Evolutionary conservation across 64 coral and sea anemone species (phyloP).

Genomic region (Dendronephthya gigantea): DNA sequence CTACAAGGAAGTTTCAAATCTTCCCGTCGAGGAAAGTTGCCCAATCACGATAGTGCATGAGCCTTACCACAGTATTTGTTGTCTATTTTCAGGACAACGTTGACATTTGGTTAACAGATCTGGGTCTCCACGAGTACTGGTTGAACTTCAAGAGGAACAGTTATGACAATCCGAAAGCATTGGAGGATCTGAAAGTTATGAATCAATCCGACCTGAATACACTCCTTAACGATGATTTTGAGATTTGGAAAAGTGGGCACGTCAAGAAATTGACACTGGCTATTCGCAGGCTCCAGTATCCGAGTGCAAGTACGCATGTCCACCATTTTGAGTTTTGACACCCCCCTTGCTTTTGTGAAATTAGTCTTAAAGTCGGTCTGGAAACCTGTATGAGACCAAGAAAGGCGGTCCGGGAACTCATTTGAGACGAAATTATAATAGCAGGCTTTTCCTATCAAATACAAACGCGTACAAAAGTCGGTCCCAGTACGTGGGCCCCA

Average conservation of each 20-base stretch:
- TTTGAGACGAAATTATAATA: too few relatives aligned
- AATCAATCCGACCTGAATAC: constrained; percentile 25
- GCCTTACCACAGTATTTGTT: not conserved
- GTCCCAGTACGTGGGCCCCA: too few relatives aligned
- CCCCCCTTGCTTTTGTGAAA: too few relatives aligned
- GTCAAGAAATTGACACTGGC: constrained; percentile 59
- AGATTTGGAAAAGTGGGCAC: constrained; percentile 49
- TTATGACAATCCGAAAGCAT: constrained; percentile 60
- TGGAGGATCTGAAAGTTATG: constrained; percentile 84
- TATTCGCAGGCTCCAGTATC: constrained; percentile 72
- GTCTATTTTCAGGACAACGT: constrained; percentile 45
- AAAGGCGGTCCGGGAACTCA: too few relatives aligned
- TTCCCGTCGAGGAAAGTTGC: too few relatives aligned
- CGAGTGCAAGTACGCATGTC: constrained; percentile 45
- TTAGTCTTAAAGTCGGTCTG: too few relatives aligned
- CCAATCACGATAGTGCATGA: too few relatives aligned
- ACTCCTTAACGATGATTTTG: constrained; percentile 30
- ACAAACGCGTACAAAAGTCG: too few relatives aligned
- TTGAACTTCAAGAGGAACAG: constrained; percentile 41
- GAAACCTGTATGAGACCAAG: too few relatives aligned
- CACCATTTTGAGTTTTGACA: too few relatives aligned
- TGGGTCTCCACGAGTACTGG: constrained; percentile 75
- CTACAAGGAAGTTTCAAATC: too few relatives aligned
- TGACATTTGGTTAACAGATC: constrained; percentile 51
- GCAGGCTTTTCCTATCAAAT: too few relatives aligned